Conservation (phyloP, 2,888 invertebrate species). For the Lottia gigantea region DNA sequence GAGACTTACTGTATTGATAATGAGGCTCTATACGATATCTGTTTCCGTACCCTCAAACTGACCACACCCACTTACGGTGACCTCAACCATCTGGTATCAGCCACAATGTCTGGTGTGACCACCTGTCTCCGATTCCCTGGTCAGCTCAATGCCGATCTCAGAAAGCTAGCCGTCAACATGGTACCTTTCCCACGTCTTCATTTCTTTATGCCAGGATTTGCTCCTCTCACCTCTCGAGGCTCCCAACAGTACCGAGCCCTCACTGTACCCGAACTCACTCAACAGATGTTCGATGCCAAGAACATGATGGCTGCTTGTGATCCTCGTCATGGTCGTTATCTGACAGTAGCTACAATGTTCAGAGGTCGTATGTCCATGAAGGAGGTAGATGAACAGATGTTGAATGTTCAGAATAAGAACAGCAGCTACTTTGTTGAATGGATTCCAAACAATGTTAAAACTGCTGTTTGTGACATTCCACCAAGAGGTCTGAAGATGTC, state of each 20-base stretch:
- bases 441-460: too few species aligned
- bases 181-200: conserved; percentile 5
- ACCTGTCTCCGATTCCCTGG: conserved; percentile 5
- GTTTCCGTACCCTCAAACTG: conserved; percentile 3
- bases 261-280: neutral
- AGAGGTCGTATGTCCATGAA: too few species aligned
- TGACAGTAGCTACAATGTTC: neutral
- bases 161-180: neutral
- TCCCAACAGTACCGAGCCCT: neutral
- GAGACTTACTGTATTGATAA: too few species aligned
- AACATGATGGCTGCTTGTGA: neutral
- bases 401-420: too few species aligned
- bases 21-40: neutral
- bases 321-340: neutral
- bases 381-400: too few species aligned
- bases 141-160: conserved; percentile 1
- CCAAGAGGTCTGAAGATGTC: too few species aligned
- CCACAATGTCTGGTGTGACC: conserved; percentile 1
- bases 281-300: conserved; percentile 4
- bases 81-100: conserved; percentile 1
- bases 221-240: conserved; percentile 7
- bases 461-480: too few species aligned
- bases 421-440: too few species aligned
- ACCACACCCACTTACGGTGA: conserved; percentile 8
- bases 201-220: conserved; percentile 7